Evolutionary conservation across 2,113 vertebrate genomes (phyloP).

Genomic region (Larimichthys crocea): DNA sequence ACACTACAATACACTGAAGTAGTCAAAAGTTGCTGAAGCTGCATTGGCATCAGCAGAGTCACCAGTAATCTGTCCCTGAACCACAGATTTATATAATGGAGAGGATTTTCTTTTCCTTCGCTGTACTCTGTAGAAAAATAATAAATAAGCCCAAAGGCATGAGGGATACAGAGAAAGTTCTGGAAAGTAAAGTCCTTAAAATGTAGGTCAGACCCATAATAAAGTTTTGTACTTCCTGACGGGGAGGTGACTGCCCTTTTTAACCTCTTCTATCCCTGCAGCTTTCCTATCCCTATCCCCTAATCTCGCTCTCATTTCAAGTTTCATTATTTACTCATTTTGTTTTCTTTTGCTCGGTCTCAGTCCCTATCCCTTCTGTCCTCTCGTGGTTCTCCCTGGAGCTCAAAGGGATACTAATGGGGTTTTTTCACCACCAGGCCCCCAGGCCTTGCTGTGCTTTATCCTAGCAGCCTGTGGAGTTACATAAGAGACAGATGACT

Average conservation of each 20-base stretch:
- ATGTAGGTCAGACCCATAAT: neutral
- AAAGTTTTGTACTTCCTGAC: neutral
- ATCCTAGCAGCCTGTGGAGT: constrained; percentile 22
- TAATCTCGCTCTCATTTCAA: neutral
- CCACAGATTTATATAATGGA: constrained; percentile 50
- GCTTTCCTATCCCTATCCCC: neutral
- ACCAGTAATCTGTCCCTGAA: constrained; percentile 41
- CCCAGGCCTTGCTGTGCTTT: neutral
- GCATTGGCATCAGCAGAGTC: constrained; percentile 24
- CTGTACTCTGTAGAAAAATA: constrained; percentile 9
- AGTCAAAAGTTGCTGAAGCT: constrained; percentile 43
- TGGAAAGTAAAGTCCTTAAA: constrained; percentile 14
- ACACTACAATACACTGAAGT: neutral
- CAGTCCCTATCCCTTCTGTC: too few relatives aligned
- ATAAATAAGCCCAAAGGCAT: constrained; percentile 8
- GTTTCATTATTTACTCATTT: neutral
- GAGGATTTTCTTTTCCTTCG: constrained; percentile 21
- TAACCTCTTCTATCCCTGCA: neutral
- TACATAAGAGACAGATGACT: constrained; percentile 62
- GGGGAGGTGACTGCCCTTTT: neutral
- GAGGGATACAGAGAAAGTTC: constrained; percentile 19
- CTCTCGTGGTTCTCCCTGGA: neutral
- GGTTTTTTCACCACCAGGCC: constrained; percentile 1
- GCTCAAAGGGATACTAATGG: neutral
- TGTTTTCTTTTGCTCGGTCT: neutral